phyloP scores from a whole-genome alignment of 2,888 invertebrate genomes.

The Seladonia tumulorum region DNA sequence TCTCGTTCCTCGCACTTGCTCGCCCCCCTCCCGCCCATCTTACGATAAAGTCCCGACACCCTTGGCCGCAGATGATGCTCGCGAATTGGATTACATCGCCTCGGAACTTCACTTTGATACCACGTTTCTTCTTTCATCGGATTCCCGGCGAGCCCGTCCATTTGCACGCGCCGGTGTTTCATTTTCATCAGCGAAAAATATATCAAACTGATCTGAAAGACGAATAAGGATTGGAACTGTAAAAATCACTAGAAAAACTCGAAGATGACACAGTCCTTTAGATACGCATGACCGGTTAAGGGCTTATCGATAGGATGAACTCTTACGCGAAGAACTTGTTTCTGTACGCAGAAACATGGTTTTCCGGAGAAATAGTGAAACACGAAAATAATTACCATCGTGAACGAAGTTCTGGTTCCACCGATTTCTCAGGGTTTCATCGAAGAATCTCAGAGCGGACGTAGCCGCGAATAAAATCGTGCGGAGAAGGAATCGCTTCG shows the following conservation, averaged over 20 bases:
- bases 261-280: not conserved
- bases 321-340: not conserved
- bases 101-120: conserved; percentile 52
- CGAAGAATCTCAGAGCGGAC: not conserved
- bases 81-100: conserved; percentile 63
- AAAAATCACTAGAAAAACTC: not conserved
- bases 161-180: not conserved
- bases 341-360: not conserved
- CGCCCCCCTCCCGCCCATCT: conserved; percentile 61
- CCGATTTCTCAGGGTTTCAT: not conserved
- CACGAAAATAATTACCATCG: not conserved
- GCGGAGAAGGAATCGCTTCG: not conserved
- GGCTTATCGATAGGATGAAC: no score
- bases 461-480: not conserved
- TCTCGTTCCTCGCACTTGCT: conserved; percentile 60
- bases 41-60: conserved; percentile 73
- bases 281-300: not conserved
- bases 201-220: no score
- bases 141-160: not conserved
- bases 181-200: not conserved
- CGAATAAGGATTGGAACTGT: no score
- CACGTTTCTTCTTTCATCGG: conserved; percentile 10
- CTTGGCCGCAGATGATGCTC: conserved; percentile 59
- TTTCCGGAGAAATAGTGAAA: no score
- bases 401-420: not conserved